These are phyloP conservation scores for Prietella phreatophila DNA, from an alignment of 2,113 vertebrate species.

Conservation along the genomic window DNA sequence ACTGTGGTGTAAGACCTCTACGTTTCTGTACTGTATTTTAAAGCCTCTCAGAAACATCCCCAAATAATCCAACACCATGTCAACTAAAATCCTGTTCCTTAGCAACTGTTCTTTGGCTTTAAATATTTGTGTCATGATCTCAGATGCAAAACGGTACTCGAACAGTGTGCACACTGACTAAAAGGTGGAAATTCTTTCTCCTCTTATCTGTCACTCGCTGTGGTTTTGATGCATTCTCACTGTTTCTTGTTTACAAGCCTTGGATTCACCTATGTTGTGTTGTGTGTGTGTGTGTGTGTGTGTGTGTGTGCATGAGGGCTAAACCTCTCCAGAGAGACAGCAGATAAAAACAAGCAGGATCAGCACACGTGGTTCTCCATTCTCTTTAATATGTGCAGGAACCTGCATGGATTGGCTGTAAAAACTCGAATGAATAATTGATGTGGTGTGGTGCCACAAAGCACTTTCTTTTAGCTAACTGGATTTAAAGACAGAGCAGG, in stretches of 20 bases:
- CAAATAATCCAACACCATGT: neutral
- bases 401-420: constrained; percentile 65
- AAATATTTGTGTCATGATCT: constrained; percentile 30
- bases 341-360: constrained; percentile 62
- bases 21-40: neutral
- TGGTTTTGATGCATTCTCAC: constrained; percentile 4
- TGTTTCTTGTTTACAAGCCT: constrained; percentile 33
- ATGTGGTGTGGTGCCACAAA: constrained; percentile 65
- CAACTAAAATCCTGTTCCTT: constrained; percentile 33
- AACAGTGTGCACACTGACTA: neutral
- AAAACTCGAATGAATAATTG: constrained; percentile 74
- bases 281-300: constrained; percentile 20
- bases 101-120: constrained; percentile 28
- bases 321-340: constrained; percentile 56
- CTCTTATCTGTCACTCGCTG: constrained; percentile 21
- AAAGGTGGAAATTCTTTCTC: constrained; percentile 2
- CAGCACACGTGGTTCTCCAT: constrained; percentile 66
- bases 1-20: neutral
- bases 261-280: constrained; percentile 22
- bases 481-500: constrained; percentile 62
- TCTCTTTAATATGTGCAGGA: constrained; percentile 71
- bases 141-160: constrained; percentile 7
- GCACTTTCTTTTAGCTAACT: constrained; percentile 71
- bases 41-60: neutral
- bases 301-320: constrained; percentile 21